Evolutionary conservation across 1,140 invertebrate genomes (phyloP).

Genomic region (Drosophila triauraria): DNA sequence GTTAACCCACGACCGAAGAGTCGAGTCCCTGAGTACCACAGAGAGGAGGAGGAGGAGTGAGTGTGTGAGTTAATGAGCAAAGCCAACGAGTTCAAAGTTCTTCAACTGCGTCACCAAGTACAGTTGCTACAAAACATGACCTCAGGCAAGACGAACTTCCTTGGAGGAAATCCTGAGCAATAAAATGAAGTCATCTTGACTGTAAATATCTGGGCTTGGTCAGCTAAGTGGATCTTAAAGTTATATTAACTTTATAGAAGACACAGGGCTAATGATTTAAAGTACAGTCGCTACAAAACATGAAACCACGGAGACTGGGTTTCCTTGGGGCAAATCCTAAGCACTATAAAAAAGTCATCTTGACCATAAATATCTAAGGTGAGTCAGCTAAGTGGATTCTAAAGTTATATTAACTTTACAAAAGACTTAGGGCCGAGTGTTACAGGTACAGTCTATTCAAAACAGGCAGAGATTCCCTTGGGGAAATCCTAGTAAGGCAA

Average conservation of each 20-base stretch:
- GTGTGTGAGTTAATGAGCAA: conserved; percentile 14
- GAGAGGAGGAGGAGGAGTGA: not conserved
- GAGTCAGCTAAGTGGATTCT: not conserved
- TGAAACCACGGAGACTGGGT: no score
- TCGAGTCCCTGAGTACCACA: not conserved
- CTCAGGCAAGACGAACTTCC: not conserved
- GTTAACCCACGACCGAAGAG: conserved; percentile 19
- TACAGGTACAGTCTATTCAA: not conserved
- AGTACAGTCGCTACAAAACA: no score
- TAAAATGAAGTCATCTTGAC: not conserved
- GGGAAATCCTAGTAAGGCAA: not conserved
- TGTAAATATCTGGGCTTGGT: not conserved
- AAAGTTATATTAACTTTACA: no score
- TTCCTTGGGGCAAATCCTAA: no score
- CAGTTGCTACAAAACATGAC: conserved; percentile 4
- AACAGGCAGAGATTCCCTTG: not conserved
- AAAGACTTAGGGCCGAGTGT: not conserved
- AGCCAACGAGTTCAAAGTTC: conserved; percentile 27
- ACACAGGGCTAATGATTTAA: no score
- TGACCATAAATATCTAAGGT: not conserved
- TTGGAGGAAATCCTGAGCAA: not conserved
- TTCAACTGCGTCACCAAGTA: conserved; percentile 7
- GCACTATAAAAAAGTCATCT: not conserved
- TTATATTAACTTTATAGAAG: no score
- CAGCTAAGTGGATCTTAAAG: not conserved